Conservation (phyloP, 2,888 invertebrate species). For the Boloria selene region DNA sequence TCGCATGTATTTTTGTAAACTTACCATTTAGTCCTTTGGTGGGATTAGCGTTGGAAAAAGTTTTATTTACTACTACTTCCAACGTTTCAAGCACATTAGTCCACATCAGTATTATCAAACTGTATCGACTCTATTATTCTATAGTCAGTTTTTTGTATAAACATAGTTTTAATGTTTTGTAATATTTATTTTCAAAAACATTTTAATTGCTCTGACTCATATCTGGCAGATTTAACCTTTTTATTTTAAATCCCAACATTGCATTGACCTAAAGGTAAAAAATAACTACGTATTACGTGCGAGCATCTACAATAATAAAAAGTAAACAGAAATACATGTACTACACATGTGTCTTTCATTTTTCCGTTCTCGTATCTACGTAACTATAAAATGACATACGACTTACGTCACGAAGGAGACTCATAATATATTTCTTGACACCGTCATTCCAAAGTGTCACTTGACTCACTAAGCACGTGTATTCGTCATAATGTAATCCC, state of each 20-base stretch:
- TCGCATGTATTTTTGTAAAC: too few relatives aligned
- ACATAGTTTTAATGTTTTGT: too few relatives aligned
- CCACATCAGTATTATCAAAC: too few relatives aligned
- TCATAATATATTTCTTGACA: slow-evolving; percentile 29
- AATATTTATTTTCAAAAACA: too few relatives aligned
- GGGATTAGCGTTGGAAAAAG: too few relatives aligned
- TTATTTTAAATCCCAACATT: neutral
- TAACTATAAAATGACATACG: slow-evolving; percentile 8
- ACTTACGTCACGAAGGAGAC: slow-evolving; percentile 18
- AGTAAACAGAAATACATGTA: neutral
- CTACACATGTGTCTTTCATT: slow-evolving; percentile 5
- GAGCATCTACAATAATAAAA: neutral
- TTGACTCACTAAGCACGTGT: slow-evolving; percentile 48
- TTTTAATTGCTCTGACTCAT: too few relatives aligned
- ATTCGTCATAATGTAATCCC: slow-evolving; percentile 54
- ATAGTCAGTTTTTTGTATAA: too few relatives aligned
- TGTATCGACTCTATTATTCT: too few relatives aligned
- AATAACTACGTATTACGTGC: too few relatives aligned
- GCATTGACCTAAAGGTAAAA: too few relatives aligned
- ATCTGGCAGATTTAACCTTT: neutral
- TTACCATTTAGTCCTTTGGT: too few relatives aligned
- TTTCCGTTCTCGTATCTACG: slow-evolving; percentile 16
- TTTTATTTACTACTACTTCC: neutral
- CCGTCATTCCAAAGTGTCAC: slow-evolving; percentile 31
- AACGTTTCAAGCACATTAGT: too few relatives aligned